Conservation (phyloP, 2,797 vertebrate species). For the Centropyge bicolor region DNA sequence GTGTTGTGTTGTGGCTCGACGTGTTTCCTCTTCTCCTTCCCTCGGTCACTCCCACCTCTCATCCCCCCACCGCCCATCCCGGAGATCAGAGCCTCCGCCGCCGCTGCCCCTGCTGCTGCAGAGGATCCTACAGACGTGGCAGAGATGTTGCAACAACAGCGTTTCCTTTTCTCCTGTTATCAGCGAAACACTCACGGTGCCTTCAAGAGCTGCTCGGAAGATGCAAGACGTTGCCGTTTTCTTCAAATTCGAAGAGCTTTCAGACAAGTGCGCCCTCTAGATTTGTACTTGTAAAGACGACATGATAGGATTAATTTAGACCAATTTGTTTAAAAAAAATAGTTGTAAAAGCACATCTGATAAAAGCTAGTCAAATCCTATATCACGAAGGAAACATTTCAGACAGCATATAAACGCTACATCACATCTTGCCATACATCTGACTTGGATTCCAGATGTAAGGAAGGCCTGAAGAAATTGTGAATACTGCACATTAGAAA, state of each 20-base stretch:
- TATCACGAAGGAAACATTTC: background rate
- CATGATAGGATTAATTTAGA: rapidly evolving
- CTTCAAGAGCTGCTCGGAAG: slow-evolving; percentile 53
- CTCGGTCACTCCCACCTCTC: slow-evolving; percentile 61
- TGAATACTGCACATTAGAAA: too few relatives aligned
- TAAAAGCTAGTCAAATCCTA: background rate
- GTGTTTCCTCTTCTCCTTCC: slow-evolving; percentile 60
- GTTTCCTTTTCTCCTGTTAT: slow-evolving; percentile 38
- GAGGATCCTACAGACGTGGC: slow-evolving; percentile 76
- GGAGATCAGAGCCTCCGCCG: slow-evolving; percentile 25
- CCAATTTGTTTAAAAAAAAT: too few relatives aligned
- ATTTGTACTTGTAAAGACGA: background rate
- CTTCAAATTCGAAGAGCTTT: background rate
- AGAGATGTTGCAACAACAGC: slow-evolving; percentile 62
- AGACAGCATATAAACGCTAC: background rate
- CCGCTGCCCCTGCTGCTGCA: slow-evolving; percentile 20
- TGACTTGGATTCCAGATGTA: too few relatives aligned
- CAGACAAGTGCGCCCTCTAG: slow-evolving; percentile 12
- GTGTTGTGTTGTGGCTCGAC: slow-evolving; percentile 41
- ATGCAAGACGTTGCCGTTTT: rapidly evolving
- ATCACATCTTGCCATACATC: background rate
- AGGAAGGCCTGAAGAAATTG: too few relatives aligned
- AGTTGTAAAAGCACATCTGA: too few relatives aligned
- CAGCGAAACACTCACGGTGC: slow-evolving; percentile 31
- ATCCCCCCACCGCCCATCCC: slow-evolving; percentile 61